A percentile compares a stretch with the other conserved stretches of the same genome.
Evolutionary conservation across 1,140 invertebrate species (phyloP).

Genomic region (Drosophila serrata): DNA sequence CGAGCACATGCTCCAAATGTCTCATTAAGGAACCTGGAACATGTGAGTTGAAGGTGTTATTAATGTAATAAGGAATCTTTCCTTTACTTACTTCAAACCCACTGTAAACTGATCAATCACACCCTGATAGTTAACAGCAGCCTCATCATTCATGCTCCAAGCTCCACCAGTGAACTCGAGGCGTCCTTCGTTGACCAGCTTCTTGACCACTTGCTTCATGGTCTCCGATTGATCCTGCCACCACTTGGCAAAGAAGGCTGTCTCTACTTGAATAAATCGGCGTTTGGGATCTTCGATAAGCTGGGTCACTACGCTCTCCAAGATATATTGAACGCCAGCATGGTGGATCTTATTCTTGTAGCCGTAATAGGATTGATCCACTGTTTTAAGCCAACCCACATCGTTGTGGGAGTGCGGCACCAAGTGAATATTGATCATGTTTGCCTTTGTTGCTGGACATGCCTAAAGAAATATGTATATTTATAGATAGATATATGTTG

Average conservation of each 20-base stretch:
- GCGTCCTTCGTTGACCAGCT: conserved; percentile 90
- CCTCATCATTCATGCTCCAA: conserved; percentile 98
- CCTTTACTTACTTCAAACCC: conserved; percentile 88
- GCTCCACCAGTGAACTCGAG: conserved; percentile 95
- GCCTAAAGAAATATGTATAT: conserved; percentile 85
- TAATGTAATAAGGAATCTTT: accelerated
- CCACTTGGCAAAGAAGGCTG: conserved; percentile 97
- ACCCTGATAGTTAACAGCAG: conserved; percentile 95
- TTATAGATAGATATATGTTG: too few species aligned
- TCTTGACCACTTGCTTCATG: conserved; percentile 87
- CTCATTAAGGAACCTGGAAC: conserved; percentile 88
- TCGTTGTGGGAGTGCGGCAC: conserved; percentile 95
- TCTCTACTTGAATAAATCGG: conserved; percentile 92
- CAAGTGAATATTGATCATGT: conserved; percentile 93
- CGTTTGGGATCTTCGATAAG: conserved; percentile 90
- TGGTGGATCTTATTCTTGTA: conserved; percentile 89
- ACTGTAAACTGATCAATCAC: conserved; percentile 97
- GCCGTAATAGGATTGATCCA: conserved; percentile 96
- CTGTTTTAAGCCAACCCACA: conserved; percentile 97
- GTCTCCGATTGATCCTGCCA: conserved; percentile 91
- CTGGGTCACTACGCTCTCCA: conserved; percentile 95
- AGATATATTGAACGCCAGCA: conserved; percentile 96
- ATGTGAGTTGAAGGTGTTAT: not conserved
- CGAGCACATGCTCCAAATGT: conserved; percentile 93
- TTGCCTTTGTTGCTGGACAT: conserved; percentile 86